These are phyloP conservation scores for Telenomus remus DNA, from an alignment of 1,140 invertebrate genomes.

Conservation along the genomic window DNA sequence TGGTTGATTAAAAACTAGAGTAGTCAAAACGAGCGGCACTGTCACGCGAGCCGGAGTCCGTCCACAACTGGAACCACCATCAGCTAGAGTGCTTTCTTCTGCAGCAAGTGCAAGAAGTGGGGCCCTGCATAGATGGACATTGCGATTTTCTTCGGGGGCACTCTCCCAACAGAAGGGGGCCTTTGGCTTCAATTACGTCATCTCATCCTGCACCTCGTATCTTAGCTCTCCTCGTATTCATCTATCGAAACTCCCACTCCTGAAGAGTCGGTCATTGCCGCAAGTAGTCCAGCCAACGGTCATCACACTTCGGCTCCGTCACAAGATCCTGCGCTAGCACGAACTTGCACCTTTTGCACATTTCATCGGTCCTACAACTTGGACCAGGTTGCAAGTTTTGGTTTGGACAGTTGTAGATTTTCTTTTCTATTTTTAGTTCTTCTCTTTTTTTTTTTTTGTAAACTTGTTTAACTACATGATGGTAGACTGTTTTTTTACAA, in stretches of 20 bases:
- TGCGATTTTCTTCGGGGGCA: constrained; percentile 29
- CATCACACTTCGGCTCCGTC: constrained; percentile 51
- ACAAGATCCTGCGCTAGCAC: constrained; percentile 8
- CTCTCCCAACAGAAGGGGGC: constrained; percentile 20
- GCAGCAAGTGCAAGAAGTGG: constrained; percentile 48
- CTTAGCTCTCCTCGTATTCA: constrained; percentile 12
- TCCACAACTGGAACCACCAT: constrained; percentile 44
- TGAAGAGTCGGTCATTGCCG: constrained; percentile 31
- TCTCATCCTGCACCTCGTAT: constrained; percentile 50
- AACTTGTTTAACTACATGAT: too few relatives aligned
- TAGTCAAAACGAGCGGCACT: constrained; percentile 6
- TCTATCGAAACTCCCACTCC: constrained; percentile 17
- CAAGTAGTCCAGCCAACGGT: constrained; percentile 55
- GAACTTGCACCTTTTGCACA: background rate
- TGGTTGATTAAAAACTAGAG: background rate
- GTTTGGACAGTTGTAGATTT: too few relatives aligned
- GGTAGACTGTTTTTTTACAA: too few relatives aligned
- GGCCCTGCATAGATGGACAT: constrained; percentile 4
- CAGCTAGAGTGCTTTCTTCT: constrained; percentile 26
- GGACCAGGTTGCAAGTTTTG: too few relatives aligned
- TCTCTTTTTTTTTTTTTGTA: too few relatives aligned
- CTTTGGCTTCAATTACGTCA: constrained; percentile 63
- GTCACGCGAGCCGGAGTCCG: constrained; percentile 29
- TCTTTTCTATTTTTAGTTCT: too few relatives aligned
- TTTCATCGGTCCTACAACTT: too few relatives aligned